Evolutionary conservation across 2,888 invertebrate species (phyloP).

Genomic region (Biston betularia): DNA sequence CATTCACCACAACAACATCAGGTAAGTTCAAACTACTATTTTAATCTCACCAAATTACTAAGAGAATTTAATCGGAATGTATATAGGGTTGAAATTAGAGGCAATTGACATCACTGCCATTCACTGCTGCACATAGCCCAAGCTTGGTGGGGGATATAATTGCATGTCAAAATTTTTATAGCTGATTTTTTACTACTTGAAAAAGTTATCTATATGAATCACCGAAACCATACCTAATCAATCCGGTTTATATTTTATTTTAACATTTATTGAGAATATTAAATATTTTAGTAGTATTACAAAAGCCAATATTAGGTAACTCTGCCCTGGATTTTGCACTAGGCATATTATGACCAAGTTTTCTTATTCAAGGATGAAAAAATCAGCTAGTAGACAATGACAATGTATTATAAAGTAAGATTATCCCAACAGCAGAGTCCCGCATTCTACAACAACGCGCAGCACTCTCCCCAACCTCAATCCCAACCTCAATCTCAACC

Average conservation of each 20-base stretch:
- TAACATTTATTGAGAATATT: no score
- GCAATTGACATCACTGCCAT: conserved; percentile 66
- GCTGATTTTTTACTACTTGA: conserved; percentile 17
- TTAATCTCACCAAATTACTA: conserved; percentile 15
- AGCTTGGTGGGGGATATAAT: conserved; percentile 68
- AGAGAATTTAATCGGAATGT: conserved; percentile 43
- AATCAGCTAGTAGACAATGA: conserved; percentile 27
- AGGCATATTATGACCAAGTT: no score
- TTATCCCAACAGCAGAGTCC: conserved; percentile 78
- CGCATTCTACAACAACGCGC: conserved; percentile 81
- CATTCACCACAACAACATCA: conserved; percentile 86
- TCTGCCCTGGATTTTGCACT: no score
- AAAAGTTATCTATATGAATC: background rate
- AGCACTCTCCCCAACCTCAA: conserved; percentile 70
- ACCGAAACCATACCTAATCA: background rate
- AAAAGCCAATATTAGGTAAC: no score
- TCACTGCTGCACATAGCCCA: conserved; percentile 71
- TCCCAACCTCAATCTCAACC: conserved; percentile 57
- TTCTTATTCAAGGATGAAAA: conserved; percentile 4
- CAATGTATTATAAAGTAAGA: conserved; percentile 56
- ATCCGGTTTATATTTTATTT: background rate
- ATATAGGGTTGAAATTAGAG: conserved; percentile 55
- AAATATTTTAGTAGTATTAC: no score
- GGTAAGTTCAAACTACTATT: conserved; percentile 71
- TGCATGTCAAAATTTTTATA: conserved; percentile 56